Evolutionary conservation across 2,888 invertebrate species (phyloP), one percentile per base, ranked within the genome.

Genomic region (Saturnia pavonia): DNA sequence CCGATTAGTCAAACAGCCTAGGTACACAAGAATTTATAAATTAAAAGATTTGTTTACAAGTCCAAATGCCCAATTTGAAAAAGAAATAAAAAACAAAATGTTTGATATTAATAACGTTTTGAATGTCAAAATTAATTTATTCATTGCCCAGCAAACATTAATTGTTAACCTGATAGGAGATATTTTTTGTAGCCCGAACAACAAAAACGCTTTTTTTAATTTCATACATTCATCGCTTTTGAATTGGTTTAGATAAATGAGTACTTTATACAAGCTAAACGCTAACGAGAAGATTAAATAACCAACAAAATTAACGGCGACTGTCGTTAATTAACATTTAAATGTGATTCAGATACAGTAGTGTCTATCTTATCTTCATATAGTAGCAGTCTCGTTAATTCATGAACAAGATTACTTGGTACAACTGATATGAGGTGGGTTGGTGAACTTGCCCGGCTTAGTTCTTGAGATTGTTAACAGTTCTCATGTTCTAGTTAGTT

Each of bases 281-380:
- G 74, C 75, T 80, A 74, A 75, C 73, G 71, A 74, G 71, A 70
- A 66, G 70, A 72, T 73, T 74, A 77, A 75, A 77, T 75, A 77
- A 74, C 73, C 75, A 76, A 74, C 71, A 78, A 78, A 76, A 81
- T 81, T 78, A 78, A 78, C 69, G 73, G 43, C 69, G 73, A 68
- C 65, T 68, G 69, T 69, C 19, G 60, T 69, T 74, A 73, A 80
- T 80, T 81, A 80, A 66, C 78, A 78, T 80, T 76, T 73, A 69
- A 76, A 77, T 74, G 71, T 74, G 73, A 73, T 76, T 77, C 74
- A 72, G 77, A 78, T 78, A 79, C 72, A 71, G 66, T 77, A 74
- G 72, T 72, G 66, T 57, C 57, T 43, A 57, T 63, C 66, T 70
- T 72, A 70, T 70, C 71, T 60, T 43, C 57, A 65, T 65, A 40